Evolutionary conservation across 2,113 vertebrate genomes (phyloP).

Genomic region (Ceyx cyanopectus): DNA sequence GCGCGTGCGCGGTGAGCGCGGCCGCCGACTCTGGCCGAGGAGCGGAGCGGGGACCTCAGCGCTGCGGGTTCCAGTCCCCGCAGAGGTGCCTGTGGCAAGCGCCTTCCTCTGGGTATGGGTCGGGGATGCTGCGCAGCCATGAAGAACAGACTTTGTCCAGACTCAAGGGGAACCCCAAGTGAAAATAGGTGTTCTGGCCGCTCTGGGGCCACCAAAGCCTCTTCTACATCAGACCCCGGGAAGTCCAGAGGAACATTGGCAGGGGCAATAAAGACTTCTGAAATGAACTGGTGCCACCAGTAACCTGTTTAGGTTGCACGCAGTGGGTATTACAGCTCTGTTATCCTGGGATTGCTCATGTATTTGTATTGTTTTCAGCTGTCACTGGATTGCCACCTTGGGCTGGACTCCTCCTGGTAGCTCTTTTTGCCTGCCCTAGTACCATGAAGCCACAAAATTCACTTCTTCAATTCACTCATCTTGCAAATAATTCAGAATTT

Average conservation of each 20-base stretch:
- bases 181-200: too few relatives aligned
- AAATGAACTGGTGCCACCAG: too few relatives aligned
- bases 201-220: too few relatives aligned
- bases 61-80: background rate
- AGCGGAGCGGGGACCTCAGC: background rate
- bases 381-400: background rate
- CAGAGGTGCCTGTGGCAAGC: background rate
- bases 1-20: background rate
- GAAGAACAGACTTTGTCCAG: background rate
- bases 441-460: background rate
- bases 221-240: too few relatives aligned
- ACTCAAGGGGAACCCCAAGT: background rate
- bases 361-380: background rate
- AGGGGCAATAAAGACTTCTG: too few relatives aligned
- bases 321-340: background rate
- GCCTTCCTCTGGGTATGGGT: background rate
- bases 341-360: background rate
- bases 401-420: background rate
- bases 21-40: accelerated
- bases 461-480: background rate
- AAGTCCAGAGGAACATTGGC: too few relatives aligned
- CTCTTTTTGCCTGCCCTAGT: background rate
- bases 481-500: background rate
- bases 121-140: background rate
- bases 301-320: too few relatives aligned